Conservation (phyloP, 2,113 vertebrate species). For the Crocuta crocuta region DNA sequence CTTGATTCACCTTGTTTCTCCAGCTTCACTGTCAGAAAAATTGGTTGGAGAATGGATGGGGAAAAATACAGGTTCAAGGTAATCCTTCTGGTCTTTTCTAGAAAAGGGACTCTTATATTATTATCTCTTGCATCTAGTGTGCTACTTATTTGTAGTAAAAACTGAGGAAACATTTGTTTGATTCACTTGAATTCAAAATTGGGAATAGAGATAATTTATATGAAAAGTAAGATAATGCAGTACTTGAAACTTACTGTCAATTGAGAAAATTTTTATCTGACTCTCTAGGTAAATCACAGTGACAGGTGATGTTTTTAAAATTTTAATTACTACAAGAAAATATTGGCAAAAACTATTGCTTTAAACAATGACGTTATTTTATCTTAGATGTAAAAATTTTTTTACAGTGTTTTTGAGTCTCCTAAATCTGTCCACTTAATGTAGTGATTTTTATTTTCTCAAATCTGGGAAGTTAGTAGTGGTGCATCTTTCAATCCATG, state of each 20-base stretch:
- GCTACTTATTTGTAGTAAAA: not conserved
- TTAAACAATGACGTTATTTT: not conserved
- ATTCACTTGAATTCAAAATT: constrained; percentile 16
- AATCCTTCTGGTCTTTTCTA: not conserved
- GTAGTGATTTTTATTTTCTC: not conserved
- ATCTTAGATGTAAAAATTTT: not conserved
- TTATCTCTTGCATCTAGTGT: not conserved
- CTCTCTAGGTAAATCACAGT: not conserved
- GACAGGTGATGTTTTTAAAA: not conserved
- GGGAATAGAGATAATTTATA: not conserved
- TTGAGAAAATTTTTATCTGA: constrained; percentile 4
- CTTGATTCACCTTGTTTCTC: not conserved
- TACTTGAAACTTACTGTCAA: not conserved
- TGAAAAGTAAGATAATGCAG: not conserved
- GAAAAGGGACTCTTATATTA: not conserved
- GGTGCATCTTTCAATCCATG: not conserved
- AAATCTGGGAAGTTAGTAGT: not conserved
- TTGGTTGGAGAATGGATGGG: not conserved
- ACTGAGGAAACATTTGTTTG: constrained; percentile 25
- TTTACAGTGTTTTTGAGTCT: constrained; percentile 13
- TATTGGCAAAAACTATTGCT: not conserved
- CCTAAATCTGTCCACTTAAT: not conserved
- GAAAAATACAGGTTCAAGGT: not conserved
- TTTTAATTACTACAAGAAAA: constrained; percentile 23
- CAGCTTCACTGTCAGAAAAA: not conserved